Base-by-base conservation (phyloP, 2,888 invertebrate species). In the Spisula solida region DNA sequence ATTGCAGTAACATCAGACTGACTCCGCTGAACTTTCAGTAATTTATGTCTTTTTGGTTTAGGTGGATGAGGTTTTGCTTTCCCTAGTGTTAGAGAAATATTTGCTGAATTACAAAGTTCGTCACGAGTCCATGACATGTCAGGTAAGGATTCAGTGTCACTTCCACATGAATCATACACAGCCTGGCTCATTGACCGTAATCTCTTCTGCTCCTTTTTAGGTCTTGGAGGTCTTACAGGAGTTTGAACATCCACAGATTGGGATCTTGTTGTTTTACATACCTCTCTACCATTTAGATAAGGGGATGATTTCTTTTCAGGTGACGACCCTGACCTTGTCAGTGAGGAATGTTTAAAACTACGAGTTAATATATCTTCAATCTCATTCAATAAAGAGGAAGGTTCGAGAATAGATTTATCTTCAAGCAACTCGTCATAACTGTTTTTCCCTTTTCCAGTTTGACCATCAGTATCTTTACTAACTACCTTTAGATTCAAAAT, bases 1-100 rank as follows among this genome's bases (percentile, higher is more conserved):
- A 94, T 93, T 18, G 93, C 93, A 82, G 93, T 93, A 34, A 95
- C 93, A 91, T 95, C 95, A 14, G 95, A 95, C 81, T 93, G 92
- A 91, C 95, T 95, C 34, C 95, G 91, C 81, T 92, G 93, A 34
- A 95, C 93, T 66, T 92, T 93, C 20, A 93, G 87, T n/a, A 93
- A 82, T 75, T 92, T 93, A 81, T 93, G 92, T 41, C 95, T 90
- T 86, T 94, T 94, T 20, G 95, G 95, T 93, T 95, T 95, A 10
- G 94, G 95, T 34, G 95, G 95, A 29, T 93, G 92, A 16, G 88
- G 85, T 89, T 93, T 94, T 41, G 93, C 90, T 51, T 91, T 90
- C 48, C 91, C 92, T 34, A 92, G 85, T 34, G 91, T 92, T 31
- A 90, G 70, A 29, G 87, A 90, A 78, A 83, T 70, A 55, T 90